Percentiles rank a stretch among this genome's conserved stretches.
Conservation (phyloP, 1,140 invertebrate genomes). For the Nymphalis io region DNA sequence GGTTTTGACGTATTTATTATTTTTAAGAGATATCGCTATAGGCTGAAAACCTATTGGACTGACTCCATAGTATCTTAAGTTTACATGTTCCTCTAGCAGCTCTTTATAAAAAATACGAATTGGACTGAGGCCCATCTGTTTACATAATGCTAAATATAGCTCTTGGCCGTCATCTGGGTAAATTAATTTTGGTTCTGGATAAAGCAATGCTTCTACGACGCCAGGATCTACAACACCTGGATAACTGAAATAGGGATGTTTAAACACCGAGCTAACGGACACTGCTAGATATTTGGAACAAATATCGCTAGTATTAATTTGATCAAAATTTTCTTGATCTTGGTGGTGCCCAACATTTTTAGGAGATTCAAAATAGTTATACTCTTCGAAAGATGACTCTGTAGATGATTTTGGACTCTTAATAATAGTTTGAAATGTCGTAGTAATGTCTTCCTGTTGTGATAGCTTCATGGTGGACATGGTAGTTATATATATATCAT, state of each 20-base stretch:
- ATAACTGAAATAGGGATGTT: conserved; percentile 75
- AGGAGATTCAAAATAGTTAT: neutral
- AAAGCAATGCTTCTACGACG: conserved; percentile 66
- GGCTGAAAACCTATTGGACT: conserved; percentile 63
- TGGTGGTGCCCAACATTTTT: neutral
- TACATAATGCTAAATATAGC: conserved; percentile 68
- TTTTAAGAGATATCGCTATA: conserved; percentile 63
- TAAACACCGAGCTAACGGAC: conserved; percentile 72
- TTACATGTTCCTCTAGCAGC: conserved; percentile 58
- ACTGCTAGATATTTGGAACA: conserved; percentile 61
- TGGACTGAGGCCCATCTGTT: conserved; percentile 68
- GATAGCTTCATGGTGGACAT: neutral
- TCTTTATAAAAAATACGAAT: conserved; percentile 63
- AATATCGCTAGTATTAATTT: conserved; percentile 46
- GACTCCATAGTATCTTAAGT: conserved; percentile 76
- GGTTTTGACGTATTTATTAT: conserved; percentile 63
- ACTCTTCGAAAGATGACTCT: neutral
- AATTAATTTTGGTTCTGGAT: conserved; percentile 54
- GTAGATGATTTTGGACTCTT: neutral
- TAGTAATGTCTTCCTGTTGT: neutral
- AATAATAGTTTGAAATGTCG: neutral
- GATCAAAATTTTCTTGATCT: neutral
- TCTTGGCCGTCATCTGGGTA: conserved; percentile 71
- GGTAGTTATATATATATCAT: neutral
- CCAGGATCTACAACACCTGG: conserved; percentile 76